A percentile compares a stretch with the other conserved stretches of the same genome.
phyloP scores from a whole-genome alignment of 2,888 invertebrate genomes.

The Mystacides longicornis region DNA sequence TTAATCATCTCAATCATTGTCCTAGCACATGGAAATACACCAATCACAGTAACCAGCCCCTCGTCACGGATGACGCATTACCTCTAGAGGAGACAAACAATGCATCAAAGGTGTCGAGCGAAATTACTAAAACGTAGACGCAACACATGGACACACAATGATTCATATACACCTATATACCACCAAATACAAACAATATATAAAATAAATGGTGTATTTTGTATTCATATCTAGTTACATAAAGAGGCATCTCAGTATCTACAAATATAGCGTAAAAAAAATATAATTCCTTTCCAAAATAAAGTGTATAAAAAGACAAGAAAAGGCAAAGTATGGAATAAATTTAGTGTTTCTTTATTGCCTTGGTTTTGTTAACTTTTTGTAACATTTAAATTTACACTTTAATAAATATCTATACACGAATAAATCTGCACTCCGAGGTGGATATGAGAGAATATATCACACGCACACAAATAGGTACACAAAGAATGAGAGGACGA shows the following conservation, averaged over 20 bases:
- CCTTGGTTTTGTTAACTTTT: constrained; percentile 10
- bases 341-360: constrained; percentile 5
- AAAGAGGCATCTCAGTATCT: constrained; percentile 20
- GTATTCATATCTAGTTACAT: too few species aligned
- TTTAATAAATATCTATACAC: too few species aligned
- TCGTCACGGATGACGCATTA: not conserved
- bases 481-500: constrained; percentile 13
- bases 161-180: not conserved
- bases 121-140: constrained; percentile 36
- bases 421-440: too few species aligned
- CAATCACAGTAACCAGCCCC: constrained; percentile 23
- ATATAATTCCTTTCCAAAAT: constrained; percentile 11
- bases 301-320: constrained; percentile 11
- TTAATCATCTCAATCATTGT: constrained; percentile 26
- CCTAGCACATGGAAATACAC: constrained; percentile 26
- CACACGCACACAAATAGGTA: too few species aligned
- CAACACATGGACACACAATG: constrained; percentile 48
- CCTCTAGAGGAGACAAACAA: not conserved
- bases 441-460: too few species aligned
- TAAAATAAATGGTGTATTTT: too few species aligned
- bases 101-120: constrained; percentile 3
- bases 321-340: constrained; percentile 10
- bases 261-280: constrained; percentile 12
- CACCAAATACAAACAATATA: constrained; percentile 6
- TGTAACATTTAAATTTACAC: constrained; percentile 13